A percentile compares a stretch with the other conserved stretches of the same genome.
These are phyloP conservation scores for Balanococcus diminutus DNA, from an alignment of 2,888 invertebrate species.

Conservation along the genomic window DNA sequence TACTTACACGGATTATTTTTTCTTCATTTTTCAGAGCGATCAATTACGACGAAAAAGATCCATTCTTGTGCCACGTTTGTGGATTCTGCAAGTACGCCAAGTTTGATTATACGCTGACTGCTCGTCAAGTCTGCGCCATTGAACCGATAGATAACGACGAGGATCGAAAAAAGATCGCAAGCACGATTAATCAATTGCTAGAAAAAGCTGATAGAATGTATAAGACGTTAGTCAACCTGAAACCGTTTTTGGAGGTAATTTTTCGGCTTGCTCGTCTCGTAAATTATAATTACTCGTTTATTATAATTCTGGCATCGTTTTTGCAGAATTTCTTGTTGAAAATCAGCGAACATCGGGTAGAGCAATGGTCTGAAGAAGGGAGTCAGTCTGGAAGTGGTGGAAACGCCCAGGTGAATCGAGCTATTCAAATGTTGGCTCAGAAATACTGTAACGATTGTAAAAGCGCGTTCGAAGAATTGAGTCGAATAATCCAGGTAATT, in stretches of 20 bases:
- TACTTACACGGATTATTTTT: conserved; percentile 26
- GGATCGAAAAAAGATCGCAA: conserved; percentile 92
- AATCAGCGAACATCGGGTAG: conserved; percentile 84
- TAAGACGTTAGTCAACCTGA: conserved; percentile 85
- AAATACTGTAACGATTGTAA: conserved; percentile 95
- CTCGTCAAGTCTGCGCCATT: conserved; percentile 92
- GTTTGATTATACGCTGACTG: conserved; percentile 92
- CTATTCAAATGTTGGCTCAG: conserved; percentile 91
- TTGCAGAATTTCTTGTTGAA: conserved; percentile 72
- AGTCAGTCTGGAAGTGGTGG: conserved; percentile 57
- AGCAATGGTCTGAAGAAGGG: conserved; percentile 63
- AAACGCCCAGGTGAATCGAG: conserved; percentile 74
- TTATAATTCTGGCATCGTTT: neutral
- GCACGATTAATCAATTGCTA: conserved; percentile 84
- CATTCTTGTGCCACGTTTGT: conserved; percentile 97
- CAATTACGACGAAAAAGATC: conserved; percentile 98
- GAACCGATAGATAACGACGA: conserved; percentile 97
- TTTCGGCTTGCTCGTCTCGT: neutral
- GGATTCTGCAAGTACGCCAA: conserved; percentile 99
- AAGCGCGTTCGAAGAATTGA: conserved; percentile 92
- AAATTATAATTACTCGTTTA: neutral
- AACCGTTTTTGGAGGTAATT: conserved; percentile 83
- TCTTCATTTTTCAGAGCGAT: conserved; percentile 73
- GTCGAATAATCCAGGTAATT: conserved; percentile 66
- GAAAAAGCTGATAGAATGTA: conserved; percentile 96